These are phyloP conservation scores for Aphelenchoides bicaudatus DNA, from an alignment of 2,888 invertebrate genomes.

Conservation along the genomic window DNA sequence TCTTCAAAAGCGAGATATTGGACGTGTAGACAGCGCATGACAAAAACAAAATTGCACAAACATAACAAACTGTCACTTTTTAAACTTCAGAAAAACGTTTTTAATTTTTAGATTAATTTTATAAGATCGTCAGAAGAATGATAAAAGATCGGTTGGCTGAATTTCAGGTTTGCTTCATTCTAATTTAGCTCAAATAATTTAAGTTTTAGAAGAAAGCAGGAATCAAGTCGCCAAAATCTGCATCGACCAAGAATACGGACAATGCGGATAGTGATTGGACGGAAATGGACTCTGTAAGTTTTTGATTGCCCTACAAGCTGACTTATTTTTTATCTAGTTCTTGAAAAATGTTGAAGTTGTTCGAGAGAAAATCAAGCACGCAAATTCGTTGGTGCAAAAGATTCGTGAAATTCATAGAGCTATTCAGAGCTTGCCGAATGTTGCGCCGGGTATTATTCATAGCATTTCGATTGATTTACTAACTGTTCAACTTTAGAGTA, in stretches of 20 bases:
- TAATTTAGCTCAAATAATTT: neutral
- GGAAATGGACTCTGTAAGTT: constrained; percentile 30
- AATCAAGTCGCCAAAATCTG: neutral
- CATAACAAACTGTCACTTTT: neutral
- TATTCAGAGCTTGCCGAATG: constrained; percentile 32
- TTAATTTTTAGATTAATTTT: constrained; percentile 15
- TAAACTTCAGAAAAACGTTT: neutral
- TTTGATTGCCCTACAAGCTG: no score
- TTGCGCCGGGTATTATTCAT: no score
- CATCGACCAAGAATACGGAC: neutral
- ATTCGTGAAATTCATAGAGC: constrained; percentile 31
- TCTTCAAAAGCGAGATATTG: constrained; percentile 59
- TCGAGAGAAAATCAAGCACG: constrained; percentile 18
- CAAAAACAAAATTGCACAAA: no score
- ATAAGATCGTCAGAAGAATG: constrained; percentile 23
- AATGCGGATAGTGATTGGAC: constrained; percentile 19
- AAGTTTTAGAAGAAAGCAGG: constrained; percentile 17
- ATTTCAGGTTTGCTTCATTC: constrained; percentile 28
- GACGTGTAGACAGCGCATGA: no score
- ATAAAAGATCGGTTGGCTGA: constrained; percentile 32
- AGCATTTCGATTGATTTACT: no score
- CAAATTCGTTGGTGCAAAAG: constrained; percentile 22
- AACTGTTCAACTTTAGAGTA: constrained; percentile 18
- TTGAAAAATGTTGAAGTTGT: constrained; percentile 18
- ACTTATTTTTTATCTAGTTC: no score